Base-by-base conservation (phyloP, 2,888 invertebrate genomes). In the Operophtera brumata region DNA sequence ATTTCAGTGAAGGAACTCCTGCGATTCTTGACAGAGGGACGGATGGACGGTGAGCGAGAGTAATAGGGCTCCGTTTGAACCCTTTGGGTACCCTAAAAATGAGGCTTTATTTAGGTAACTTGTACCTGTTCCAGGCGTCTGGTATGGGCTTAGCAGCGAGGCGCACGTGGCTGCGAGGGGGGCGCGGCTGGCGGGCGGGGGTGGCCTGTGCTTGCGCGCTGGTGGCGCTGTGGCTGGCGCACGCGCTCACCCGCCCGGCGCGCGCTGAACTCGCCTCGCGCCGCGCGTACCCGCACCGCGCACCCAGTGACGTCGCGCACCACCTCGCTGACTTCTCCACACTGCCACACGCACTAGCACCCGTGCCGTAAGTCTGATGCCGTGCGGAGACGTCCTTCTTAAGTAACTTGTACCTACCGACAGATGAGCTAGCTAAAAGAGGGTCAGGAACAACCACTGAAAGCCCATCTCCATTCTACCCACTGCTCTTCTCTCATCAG, bases 271-370 rank as follows among this genome's bases (percentile, higher is more conserved):
- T n/a, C 40, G 30, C 13, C 12, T 47, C 61, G 59, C 62, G 54
- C 40, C 39, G 46, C 35, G 41, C 45, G 39, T 66, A 58, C 61
- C 54, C 68, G 62, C 65, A 64, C 50, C 48, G 57, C 28, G 53
- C 54, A 30, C 61, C 65, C 50, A 52, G 54, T 7, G 51, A 59
- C 37, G 66, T 80, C 32, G 78, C 80, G 51, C 78, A 79, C 59
- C 70, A 67, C 56, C 80, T 84, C 47, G 80, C 84, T 3, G 84
- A 83, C 70, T 80, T 80, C 57, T 49, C 64, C 66, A 68, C 78
- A 52, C 74, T 79, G 45, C 73, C 77, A 35, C 69, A 66, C 6
- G 64, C 13, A 49, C 64, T 57, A 10, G 56, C 44, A 32, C 8
- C 32, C 28, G 11, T 35, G 42, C 54, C 54, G 54, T 54, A 11